These are phyloP conservation scores for Perognathus longimembris DNA, from an alignment of 2,113 vertebrate genomes.

Conservation along the genomic window DNA sequence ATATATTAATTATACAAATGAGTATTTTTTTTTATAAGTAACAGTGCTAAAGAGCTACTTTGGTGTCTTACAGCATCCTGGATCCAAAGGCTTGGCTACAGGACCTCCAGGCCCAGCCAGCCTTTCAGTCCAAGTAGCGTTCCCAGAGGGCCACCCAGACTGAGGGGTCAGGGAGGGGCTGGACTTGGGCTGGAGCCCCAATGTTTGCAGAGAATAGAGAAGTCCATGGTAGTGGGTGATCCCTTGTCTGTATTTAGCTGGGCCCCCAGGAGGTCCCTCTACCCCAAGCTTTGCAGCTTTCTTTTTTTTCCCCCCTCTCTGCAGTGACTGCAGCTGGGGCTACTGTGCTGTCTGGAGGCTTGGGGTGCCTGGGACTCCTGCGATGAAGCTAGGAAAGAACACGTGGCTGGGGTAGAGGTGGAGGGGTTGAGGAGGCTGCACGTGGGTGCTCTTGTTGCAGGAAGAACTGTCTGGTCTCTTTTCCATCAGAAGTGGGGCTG, in stretches of 20 bases:
- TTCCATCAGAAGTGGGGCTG: background rate
- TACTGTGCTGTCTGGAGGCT: conserved; percentile 34
- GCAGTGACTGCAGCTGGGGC: background rate
- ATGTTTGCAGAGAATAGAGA: background rate
- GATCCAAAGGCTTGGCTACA: conserved; percentile 16
- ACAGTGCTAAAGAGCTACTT: background rate
- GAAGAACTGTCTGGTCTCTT: background rate
- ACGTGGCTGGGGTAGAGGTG: conserved; percentile 33
- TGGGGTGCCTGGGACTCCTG: background rate
- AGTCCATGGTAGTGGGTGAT: background rate
- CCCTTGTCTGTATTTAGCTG: background rate
- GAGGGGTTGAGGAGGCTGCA: background rate
- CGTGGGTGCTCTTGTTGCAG: background rate
- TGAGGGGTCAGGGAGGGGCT: conserved; percentile 11
- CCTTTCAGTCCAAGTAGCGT: background rate
- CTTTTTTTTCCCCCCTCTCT: background rate
- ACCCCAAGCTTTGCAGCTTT: background rate
- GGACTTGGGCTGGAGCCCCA: background rate
- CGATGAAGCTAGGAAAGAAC: conserved; percentile 19
- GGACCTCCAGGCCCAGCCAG: background rate
- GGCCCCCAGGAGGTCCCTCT: background rate
- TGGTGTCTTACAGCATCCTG: background rate
- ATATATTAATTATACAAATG: no score
- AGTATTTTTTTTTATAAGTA: background rate
- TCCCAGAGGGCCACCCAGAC: conserved; percentile 47